phyloP scores from a whole-genome alignment of 2,797 vertebrate species.

The Cottoperca gobio region DNA sequence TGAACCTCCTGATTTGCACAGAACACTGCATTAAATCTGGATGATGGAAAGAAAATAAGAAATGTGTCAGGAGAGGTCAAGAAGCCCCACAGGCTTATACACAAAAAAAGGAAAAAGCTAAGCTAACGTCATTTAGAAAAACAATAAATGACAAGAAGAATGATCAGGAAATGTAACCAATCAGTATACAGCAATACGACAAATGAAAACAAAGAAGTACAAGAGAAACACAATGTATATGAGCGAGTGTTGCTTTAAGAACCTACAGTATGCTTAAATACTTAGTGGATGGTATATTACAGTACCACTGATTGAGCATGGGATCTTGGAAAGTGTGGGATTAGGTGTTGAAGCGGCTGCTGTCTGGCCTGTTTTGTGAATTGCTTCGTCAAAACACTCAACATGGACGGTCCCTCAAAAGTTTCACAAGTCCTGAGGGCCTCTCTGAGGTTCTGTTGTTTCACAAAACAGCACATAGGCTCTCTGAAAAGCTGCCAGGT shows the following conservation, averaged over 20 bases:
- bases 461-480: slow-evolving; percentile 55
- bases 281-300: neutral
- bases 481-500: slow-evolving; percentile 72
- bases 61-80: too few species aligned
- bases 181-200: too few species aligned
- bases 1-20: neutral
- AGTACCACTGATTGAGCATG: slow-evolving; percentile 5
- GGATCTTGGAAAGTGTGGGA: slow-evolving; percentile 15
- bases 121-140: too few species aligned
- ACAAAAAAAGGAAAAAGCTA: too few species aligned
- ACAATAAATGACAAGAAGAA: too few species aligned
- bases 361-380: slow-evolving; percentile 38
- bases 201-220: neutral
- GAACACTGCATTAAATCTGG: too few species aligned
- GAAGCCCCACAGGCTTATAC: too few species aligned
- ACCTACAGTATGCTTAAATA: neutral
- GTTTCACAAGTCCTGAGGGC: slow-evolving; percentile 58
- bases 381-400: slow-evolving; percentile 50
- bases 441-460: slow-evolving; percentile 55
- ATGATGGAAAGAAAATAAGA: too few species aligned
- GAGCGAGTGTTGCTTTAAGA: neutral
- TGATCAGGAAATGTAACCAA: too few species aligned
- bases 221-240: neutral
- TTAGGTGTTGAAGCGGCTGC: slow-evolving; percentile 13
- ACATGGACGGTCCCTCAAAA: slow-evolving; percentile 58